Evolutionary conservation across 2,797 vertebrate species (phyloP).

Genomic region (Danionella dracula): DNA sequence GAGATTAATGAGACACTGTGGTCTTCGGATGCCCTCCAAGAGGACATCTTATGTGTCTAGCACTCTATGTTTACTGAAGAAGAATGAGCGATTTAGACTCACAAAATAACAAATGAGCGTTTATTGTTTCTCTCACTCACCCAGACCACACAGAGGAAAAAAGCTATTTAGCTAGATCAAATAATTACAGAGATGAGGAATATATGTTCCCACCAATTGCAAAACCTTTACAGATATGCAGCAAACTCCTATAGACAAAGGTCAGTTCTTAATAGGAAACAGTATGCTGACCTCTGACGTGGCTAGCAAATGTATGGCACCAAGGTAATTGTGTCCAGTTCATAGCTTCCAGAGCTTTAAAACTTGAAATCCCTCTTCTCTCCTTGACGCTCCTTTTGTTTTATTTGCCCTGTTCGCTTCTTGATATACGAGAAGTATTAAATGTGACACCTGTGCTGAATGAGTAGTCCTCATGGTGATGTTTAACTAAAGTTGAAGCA

Average conservation of each 20-base stretch:
- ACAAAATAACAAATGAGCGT: constrained; percentile 33
- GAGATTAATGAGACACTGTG: constrained; percentile 65
- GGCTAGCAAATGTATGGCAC: background rate
- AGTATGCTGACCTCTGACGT: constrained; percentile 36
- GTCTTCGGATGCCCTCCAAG: constrained; percentile 53
- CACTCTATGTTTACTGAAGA: constrained; percentile 59
- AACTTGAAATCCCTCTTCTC: constrained; percentile 58
- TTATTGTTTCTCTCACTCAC: constrained; percentile 15
- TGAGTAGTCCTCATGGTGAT: constrained; percentile 50
- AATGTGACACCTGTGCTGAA: constrained; percentile 79
- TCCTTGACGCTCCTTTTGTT: constrained; percentile 60
- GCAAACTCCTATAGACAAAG: constrained; percentile 42
- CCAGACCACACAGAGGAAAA: constrained; percentile 54
- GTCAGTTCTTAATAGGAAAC: constrained; percentile 51
- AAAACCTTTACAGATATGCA: background rate
- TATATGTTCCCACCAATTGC: background rate
- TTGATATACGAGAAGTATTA: constrained; percentile 79
- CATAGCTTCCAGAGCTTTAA: constrained; percentile 52
- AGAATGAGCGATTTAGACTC: constrained; percentile 29
- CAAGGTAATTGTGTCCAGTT: constrained; percentile 36
- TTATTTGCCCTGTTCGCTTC: constrained; percentile 56
- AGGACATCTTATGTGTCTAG: constrained; percentile 54
- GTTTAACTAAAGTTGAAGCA: constrained; percentile 66
- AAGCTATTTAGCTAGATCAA: constrained; percentile 69
- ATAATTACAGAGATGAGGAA: constrained; percentile 49